Evolutionary conservation across 2,888 invertebrate species (phyloP).

Genomic region (Drosophila flavopinicola): DNA sequence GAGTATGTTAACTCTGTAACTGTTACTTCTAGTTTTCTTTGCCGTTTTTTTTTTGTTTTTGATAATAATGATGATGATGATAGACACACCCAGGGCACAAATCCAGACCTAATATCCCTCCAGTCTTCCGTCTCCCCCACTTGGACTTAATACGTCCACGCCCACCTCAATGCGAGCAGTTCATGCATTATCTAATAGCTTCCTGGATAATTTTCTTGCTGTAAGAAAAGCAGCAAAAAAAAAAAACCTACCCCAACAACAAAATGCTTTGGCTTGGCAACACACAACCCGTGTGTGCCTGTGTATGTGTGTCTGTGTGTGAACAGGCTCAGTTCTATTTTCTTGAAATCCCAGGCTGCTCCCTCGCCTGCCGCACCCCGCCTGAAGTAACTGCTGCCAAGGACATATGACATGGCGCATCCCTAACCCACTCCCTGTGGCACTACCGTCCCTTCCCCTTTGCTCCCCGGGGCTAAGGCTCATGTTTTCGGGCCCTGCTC

Average conservation of each 20-base stretch:
- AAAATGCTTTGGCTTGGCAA: conserved; percentile 57
- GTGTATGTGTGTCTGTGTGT: conserved; percentile 39
- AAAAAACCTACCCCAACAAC: conserved; percentile 77
- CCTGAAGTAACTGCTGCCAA: conserved; percentile 61
- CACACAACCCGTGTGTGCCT: conserved; percentile 30
- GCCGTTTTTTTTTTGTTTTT: no score
- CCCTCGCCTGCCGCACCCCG: not conserved
- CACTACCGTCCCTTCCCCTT: not conserved
- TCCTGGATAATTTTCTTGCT: conserved; percentile 56
- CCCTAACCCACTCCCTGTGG: conserved; percentile 23
- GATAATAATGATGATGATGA: conserved; percentile 1
- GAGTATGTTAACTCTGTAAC: no score
- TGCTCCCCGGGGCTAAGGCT: conserved; percentile 37
- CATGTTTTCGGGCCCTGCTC: conserved; percentile 43
- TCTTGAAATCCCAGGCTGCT: conserved; percentile 70
- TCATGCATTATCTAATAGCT: conserved; percentile 72
- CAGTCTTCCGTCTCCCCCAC: not conserved
- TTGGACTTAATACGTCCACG: conserved; percentile 9
- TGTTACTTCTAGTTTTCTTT: not conserved
- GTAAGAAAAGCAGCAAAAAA: conserved; percentile 32
- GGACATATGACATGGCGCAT: conserved; percentile 59
- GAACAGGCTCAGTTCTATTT: conserved; percentile 52
- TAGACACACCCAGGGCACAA: conserved; percentile 23
- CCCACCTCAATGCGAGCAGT: conserved; percentile 15
- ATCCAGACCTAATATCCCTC: not conserved